These are phyloP conservation scores for Ailurus styani DNA, from an alignment of 2,113 vertebrate genomes.

Conservation along the genomic window DNA sequence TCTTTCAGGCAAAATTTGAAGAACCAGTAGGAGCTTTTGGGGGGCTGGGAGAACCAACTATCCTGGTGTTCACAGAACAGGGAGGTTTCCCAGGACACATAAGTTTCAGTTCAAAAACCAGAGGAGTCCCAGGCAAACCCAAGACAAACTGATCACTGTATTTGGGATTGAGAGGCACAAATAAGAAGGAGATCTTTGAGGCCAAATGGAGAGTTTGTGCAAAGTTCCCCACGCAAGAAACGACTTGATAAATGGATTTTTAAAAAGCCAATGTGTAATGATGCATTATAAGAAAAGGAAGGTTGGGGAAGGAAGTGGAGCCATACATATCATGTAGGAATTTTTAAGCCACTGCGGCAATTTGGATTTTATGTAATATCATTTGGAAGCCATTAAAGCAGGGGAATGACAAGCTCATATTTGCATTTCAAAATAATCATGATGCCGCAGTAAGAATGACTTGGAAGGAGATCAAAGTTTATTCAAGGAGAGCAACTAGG, in stretches of 20 bases:
- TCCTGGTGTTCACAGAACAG: neutral
- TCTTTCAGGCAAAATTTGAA: neutral
- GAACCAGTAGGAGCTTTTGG: neutral
- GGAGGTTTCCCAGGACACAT: neutral
- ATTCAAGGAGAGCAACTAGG: neutral
- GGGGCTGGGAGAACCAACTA: neutral
- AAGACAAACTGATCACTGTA: neutral
- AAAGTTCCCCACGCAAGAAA: neutral
- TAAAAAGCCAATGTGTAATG: neutral
- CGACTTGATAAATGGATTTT: neutral
- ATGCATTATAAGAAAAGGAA: neutral
- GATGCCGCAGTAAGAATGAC: neutral
- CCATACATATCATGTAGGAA: neutral
- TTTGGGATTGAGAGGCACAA: neutral
- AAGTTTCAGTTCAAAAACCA: neutral
- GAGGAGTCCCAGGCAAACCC: neutral
- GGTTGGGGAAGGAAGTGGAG: neutral
- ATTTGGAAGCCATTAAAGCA: neutral
- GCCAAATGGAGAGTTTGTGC: neutral
- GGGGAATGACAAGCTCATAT: neutral
- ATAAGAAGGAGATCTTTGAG: neutral
- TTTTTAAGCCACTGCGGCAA: neutral
- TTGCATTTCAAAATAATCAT: conserved; percentile 28
- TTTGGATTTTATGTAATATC: conserved; percentile 18
- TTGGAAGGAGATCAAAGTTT: neutral